Evolutionary conservation across 53 echinoderm and acorn worm species (phyloP).

Genomic region (Mesocentrotus franciscanus): DNA sequence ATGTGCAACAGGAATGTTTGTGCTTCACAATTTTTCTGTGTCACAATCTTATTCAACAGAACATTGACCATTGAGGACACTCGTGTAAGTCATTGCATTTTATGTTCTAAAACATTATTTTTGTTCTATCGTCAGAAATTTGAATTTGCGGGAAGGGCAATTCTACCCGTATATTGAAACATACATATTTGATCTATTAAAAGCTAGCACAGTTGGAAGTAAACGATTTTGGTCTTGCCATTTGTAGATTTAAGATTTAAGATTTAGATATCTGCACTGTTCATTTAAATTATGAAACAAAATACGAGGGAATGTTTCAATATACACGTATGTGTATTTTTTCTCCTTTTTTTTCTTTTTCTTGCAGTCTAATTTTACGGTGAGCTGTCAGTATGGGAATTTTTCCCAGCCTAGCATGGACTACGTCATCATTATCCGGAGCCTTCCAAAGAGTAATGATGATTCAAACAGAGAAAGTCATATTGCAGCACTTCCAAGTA

Average conservation of each 20-base stretch:
- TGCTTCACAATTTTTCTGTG: not conserved
- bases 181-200: not conserved
- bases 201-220: not conserved
- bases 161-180: not conserved
- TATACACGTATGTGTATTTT: not conserved
- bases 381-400: conserved; percentile 40
- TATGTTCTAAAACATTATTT: not conserved
- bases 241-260: too few species aligned
- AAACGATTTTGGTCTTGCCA: too few species aligned
- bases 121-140: not conserved
- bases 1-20: not conserved
- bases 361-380: conserved; percentile 45
- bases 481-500: conserved; percentile 39
- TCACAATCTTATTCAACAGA: conserved; percentile 32
- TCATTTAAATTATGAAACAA: not conserved
- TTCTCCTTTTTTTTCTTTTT: not conserved
- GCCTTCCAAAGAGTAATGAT: conserved; percentile 22
- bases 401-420: conserved; percentile 48
- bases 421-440: conserved; percentile 24
- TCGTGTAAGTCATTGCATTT: not conserved
- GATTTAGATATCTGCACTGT: not conserved
- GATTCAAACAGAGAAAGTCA: not conserved
- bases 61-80: conserved; percentile 5
- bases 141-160: not conserved
- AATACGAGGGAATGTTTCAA: not conserved